phyloP scores from a whole-genome alignment of 2,888 invertebrate species.

The Pelosia muscerda region DNA sequence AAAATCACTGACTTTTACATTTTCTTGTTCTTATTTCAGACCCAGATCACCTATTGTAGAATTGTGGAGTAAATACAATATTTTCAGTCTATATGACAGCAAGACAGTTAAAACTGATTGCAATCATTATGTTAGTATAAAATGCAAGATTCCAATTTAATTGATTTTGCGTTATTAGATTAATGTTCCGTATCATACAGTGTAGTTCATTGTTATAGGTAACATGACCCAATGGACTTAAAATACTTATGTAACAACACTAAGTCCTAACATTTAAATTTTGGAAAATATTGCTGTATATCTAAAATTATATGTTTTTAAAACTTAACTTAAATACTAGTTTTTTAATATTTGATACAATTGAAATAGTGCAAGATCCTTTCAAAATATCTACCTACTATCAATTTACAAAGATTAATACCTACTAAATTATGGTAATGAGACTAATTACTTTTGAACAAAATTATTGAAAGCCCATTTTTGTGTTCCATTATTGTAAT shows the following conservation, averaged over 20 bases:
- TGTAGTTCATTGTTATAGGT: neutral
- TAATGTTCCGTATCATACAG: conserved; percentile 21
- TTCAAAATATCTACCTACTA: conserved; percentile 14
- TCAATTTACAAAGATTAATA: conserved; percentile 18
- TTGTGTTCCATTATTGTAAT: neutral
- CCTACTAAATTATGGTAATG: neutral
- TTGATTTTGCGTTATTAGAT: conserved; percentile 1
- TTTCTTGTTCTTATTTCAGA: conserved; percentile 18
- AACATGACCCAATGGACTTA: neutral
- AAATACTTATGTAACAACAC: neutral
- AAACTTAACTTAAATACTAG: conserved; percentile 18
- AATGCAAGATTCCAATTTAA: conserved; percentile 6
- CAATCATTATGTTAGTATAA: neutral
- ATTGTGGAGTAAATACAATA: conserved; percentile 19
- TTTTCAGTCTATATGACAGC: conserved; percentile 36
- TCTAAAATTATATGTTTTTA: neutral
- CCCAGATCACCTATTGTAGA: conserved; percentile 8
- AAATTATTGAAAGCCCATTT: neutral
- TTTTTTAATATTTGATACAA: conserved; percentile 31
- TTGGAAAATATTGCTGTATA: neutral
- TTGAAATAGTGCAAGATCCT: conserved; percentile 35
- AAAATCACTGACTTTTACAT: conserved; percentile 12
- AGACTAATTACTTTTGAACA: neutral
- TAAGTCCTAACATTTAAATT: neutral
- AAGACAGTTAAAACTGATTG: conserved; percentile 16